Base-by-base conservation (phyloP, 2,797 vertebrate genomes). In the Epinephelus coioides region DNA sequence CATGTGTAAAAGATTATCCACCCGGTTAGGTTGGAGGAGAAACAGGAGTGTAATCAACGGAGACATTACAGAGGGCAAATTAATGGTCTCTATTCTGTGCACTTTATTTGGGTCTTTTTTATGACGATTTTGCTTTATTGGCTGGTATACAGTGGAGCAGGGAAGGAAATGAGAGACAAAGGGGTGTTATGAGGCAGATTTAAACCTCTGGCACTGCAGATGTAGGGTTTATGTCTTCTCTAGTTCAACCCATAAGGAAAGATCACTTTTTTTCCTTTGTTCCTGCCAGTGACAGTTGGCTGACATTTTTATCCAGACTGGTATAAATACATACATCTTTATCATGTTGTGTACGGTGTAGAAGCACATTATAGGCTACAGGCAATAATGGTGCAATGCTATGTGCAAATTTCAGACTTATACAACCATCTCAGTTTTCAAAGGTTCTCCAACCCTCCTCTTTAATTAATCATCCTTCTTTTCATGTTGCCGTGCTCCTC, bases 1-100 rank as follows among this genome's bases (percentile, higher is more conserved):
- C 78, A 76, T 86, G 88, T 81, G 85, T 88, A 73, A 86, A 85
- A 88, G 81, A 90, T 88, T 87, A 88, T 85, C 79, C 81, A 82
- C 76, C 63, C 30, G 2, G 77, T 69, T 76, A 73, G 72, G 68
- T 25, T 76, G 21, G 47, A 73, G 68, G 79, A 81, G 85, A 79
- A 85, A 75, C 77, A 50, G 38, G 19, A 68, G 40, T 54, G 70
- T 85, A 86, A 89, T 91, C 86, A 87, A 76, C 76, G 76, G 63
- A 87, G 86, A 86, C 76, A 47, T 79, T 81, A 79, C 79, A 81
- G 56, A 61, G 43, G 79, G 44, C 50, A 63, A 73, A 76, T 86
- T 63, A 84, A 79, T 65, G 60, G 12, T 27, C 62, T 76, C 46
- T 63, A 9, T 59, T 82, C 62, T 76, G 2, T 30, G 30, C 47